phyloP scores from a whole-genome alignment of 2,797 vertebrate species.

The Loriculus beryllinus region DNA sequence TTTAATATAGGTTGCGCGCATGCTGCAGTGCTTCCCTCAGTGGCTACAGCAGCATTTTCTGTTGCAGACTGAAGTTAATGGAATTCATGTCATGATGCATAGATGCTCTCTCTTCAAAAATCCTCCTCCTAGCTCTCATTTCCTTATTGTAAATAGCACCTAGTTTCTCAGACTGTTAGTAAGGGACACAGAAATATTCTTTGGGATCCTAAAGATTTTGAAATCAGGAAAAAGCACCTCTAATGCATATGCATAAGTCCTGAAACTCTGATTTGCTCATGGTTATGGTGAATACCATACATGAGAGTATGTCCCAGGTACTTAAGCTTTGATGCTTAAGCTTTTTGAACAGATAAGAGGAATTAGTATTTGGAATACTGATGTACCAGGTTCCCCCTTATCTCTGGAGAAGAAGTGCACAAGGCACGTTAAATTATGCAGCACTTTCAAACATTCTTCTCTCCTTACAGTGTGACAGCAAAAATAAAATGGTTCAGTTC shows the following conservation, averaged over 20 bases:
- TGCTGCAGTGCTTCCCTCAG: background rate
- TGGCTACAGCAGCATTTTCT: background rate
- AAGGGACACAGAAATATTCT: background rate
- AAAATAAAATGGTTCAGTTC: conserved; percentile 6
- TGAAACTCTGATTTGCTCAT: background rate
- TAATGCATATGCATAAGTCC: background rate
- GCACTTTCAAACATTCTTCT: background rate
- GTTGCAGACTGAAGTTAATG: background rate
- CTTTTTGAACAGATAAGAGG: background rate
- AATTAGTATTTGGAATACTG: background rate
- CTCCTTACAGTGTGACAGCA: background rate
- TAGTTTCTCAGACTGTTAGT: background rate
- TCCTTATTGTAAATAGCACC: background rate
- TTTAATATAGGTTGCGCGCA: background rate
- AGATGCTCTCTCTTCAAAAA: background rate
- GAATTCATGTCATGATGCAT: background rate
- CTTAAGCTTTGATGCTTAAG: background rate
- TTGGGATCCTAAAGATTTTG: background rate
- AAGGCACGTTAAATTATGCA: background rate
- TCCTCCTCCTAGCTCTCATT: background rate
- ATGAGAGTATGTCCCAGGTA: background rate
- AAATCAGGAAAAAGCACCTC: background rate
- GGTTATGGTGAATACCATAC: background rate
- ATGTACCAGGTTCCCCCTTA: background rate
- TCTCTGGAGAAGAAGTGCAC: background rate